Evolutionary conservation across 1,140 invertebrate genomes (phyloP), one percentile per base, ranked within the genome.

Genomic region (Acromyrmex echinatior): DNA sequence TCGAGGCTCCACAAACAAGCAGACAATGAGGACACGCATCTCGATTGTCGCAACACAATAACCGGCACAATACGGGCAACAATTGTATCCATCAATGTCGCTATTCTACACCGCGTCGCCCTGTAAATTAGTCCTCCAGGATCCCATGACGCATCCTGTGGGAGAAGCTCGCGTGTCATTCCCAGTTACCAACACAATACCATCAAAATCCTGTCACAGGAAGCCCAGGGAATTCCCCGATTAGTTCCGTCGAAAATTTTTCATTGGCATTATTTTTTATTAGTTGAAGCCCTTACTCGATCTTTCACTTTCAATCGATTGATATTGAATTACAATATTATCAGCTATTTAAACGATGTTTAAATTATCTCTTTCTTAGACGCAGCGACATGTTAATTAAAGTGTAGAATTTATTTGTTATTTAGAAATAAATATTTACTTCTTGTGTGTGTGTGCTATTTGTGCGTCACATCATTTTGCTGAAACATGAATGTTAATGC

Each of bases 51-150:
- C 85, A 90, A 92, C 86, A 92, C 91, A 92, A 92, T 91, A 91
- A 85, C 53, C 45, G 49, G 60, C 77, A 92, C 91, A 93, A 92
- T 92, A 86, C 79, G 25, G 84, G 88, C 90, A 92, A 92, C 92
- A 92, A 93, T 90, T 92, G 91, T 92, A 91, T 92, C 88, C 92
- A 93, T 93, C 92, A 93, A 93, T 93, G 91, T 92, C 90, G 91
- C 66, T 65, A 93, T 92, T 71, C 92, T 87, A 91, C 82, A 91
- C 92, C 79, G 62, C 79, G 62, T 77, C 60, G 76, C 85, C 88
- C 90, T 66, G 91, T 93, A 94, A 94, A 94, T 94, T 94, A 94
- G 92, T 93, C 89, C 90, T 87, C 81, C 89, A 86, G 90, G 89
- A 90, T 92, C 88, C 77, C 89, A 74, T 92, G 85, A 89, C 87